Evolutionary conservation across 2,888 invertebrate species (phyloP).

Genomic region (Sabatieria punctata): DNA sequence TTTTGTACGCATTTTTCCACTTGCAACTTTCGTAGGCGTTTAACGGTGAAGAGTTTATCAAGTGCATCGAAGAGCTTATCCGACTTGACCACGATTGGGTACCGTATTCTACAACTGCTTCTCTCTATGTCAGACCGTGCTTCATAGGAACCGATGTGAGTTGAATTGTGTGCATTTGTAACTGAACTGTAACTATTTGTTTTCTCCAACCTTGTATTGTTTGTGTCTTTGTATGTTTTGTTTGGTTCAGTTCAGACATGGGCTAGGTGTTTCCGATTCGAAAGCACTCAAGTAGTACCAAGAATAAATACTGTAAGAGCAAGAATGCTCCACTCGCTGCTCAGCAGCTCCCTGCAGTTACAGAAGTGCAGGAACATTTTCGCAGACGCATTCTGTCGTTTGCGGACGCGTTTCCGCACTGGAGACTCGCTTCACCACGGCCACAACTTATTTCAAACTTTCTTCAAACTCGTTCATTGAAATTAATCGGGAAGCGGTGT

Average conservation of each 20-base stretch:
- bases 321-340: constrained; percentile 4
- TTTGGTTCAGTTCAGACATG: not conserved
- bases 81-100: constrained; percentile 94
- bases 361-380: no score
- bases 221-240: constrained; percentile 70
- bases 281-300: no score
- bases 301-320: no score
- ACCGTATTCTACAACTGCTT: constrained; percentile 63
- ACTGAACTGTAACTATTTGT: constrained; percentile 61
- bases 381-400: no score
- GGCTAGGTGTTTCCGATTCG: no score
- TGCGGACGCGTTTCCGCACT: no score
- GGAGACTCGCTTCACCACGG: no score
- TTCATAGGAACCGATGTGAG: constrained; percentile 89
- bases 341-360: constrained; percentile 46
- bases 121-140: constrained; percentile 87
- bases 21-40: constrained; percentile 44
- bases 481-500: no score
- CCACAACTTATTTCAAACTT: no score
- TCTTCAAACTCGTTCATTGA: no score
- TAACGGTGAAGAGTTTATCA: constrained; percentile 62
- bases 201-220: constrained; percentile 91
- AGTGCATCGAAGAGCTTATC: constrained; percentile 64
- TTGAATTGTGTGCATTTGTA: constrained; percentile 31
- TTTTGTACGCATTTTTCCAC: not conserved